A percentile compares a stretch with the other conserved stretches of the same genome.
Conservation (phyloP, 2,797 vertebrate genomes). For the Taeniopygia guttata region DNA sequence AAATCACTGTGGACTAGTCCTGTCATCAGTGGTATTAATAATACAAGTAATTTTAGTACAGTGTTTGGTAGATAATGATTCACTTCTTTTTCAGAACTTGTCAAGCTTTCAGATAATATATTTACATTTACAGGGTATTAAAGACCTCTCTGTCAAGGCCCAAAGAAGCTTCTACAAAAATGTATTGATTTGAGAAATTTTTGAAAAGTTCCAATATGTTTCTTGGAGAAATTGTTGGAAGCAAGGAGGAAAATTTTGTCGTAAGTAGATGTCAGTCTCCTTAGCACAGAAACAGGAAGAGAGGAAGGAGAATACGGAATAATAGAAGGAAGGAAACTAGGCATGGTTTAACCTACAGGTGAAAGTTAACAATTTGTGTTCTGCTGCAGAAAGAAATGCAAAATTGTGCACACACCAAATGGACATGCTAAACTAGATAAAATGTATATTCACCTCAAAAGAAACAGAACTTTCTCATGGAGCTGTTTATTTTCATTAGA, state of each 20-base stretch:
- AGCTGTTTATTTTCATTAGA: background rate
- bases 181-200: background rate
- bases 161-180: background rate
- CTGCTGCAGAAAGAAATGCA: background rate
- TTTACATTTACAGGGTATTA: background rate
- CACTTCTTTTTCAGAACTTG: background rate
- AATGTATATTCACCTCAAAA: background rate
- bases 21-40: background rate
- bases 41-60: background rate
- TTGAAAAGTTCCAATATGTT: background rate
- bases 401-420: background rate
- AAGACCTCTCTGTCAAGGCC: background rate
- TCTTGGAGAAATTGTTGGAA: background rate
- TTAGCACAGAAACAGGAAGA: constrained; percentile 39
- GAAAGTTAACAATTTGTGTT: constrained; percentile 5
- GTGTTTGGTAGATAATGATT: background rate
- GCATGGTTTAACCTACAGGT: background rate
- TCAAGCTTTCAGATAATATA: background rate
- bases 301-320: constrained; percentile 13
- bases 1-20: background rate
- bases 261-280: background rate
- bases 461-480: background rate
- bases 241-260: background rate
- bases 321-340: constrained; percentile 56
- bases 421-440: background rate